Evolutionary conservation across 2,888 invertebrate genomes (phyloP), one percentile per base, ranked within the genome.

Genomic region (Drosophila acutilabella): DNA sequence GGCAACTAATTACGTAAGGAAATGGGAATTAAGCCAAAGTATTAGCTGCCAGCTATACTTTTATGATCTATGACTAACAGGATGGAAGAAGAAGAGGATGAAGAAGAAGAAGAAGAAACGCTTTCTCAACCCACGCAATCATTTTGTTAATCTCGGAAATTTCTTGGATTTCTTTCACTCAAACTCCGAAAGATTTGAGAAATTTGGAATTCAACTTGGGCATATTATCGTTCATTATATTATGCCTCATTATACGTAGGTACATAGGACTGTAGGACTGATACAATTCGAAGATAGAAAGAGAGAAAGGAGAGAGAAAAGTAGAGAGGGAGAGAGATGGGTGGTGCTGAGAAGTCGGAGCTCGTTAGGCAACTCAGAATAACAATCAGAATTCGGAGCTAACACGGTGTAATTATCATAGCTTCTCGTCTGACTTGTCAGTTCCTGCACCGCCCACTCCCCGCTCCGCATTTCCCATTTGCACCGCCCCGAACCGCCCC

Each of bases 321-420:
- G 1, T 2, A 23, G 26, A 7, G 26, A 26, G 26, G 2, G 6
- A 26, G 11, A 2, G 2, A 36, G 44, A 23, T 75, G 71, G 76
- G 71, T 85, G 77, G 60, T 67, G 82, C 64, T 59, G 38, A 33
- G 68, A 59, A 61, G 64, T 51, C 30, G 70, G 36, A 54, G 71
- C 81, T 82, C 77, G 87, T 86, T 82, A 83, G 51, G 74, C 72
- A 73, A 47, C 68, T 44, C 33, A 65, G 45, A 50, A 69, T 45
- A 74, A 60, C 72, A 58, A 50, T 10, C 57, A 54, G 69, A 74
- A 75, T 71, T 85, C 74, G 68, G 52, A 69, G 64, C 58, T 71
- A 73, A 83, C 84, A 72, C 71, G 66, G 62, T 87, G 80, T 87
- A 83, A 87, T 87, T 84, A 83, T 73, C 81, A 80, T 81, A 78